Conservation (phyloP, 1,140 invertebrate genomes). For the Prorops nasuta region DNA sequence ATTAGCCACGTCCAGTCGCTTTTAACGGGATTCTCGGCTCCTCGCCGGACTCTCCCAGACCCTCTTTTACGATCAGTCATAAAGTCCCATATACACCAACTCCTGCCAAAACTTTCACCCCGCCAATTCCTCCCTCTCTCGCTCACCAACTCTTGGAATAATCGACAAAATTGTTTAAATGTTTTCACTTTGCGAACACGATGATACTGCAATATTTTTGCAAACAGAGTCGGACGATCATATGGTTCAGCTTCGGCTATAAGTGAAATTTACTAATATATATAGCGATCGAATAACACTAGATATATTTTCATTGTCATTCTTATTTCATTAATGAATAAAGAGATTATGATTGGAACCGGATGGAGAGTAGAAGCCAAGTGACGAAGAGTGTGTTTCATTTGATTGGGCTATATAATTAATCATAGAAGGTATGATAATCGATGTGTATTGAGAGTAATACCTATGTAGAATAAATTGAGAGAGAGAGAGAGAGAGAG, state of each 20-base stretch:
- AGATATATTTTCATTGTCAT: no score
- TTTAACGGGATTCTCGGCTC: conserved; percentile 15
- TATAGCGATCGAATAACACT: no score
- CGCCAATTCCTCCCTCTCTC: neutral
- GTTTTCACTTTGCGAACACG: neutral
- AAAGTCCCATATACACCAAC: conserved; percentile 12
- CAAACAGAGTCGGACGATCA: no score
- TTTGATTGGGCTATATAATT: no score
- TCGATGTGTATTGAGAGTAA: neutral
- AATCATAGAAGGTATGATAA: no score
- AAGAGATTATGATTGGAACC: no score
- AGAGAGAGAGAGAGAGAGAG: no score
- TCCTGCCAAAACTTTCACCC: neutral
- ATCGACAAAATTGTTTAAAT: neutral
- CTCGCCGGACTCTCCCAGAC: conserved; percentile 4
- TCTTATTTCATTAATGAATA: no score
- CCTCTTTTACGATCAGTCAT: conserved; percentile 17
- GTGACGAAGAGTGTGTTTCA: no score
- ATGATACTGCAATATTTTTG: neutral
- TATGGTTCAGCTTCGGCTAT: no score
- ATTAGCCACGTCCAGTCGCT: conserved; percentile 15
- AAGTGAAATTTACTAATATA: no score
- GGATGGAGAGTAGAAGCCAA: no score
- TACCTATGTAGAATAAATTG: neutral
- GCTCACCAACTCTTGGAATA: neutral